Evolutionary conservation across 2,797 vertebrate species (phyloP), one percentile per base, ranked within the genome.

Genomic region (Schizopygopsis pylzovi): DNA sequence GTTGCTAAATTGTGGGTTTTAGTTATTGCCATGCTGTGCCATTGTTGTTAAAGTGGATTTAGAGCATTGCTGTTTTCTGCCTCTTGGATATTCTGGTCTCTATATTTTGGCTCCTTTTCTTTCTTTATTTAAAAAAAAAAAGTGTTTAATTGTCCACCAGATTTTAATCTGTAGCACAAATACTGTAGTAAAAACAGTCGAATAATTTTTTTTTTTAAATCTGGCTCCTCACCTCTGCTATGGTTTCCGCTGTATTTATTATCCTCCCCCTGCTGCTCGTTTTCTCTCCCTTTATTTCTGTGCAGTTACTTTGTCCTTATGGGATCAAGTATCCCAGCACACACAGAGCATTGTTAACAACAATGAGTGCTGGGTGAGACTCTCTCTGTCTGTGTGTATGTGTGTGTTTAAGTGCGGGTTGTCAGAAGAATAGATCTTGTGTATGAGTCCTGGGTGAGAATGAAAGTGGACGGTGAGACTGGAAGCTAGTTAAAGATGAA

Each of bases 321-420:
- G 59, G 54, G 67, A 81, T 86, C 85, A 67, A 54, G 59, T 86
- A 65, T 81, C 79, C 10, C 68, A 75, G 71, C 45, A 63, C 78
- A 85, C 70, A 81, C 70, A 73, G 72, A 49, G 71, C 59, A 76
- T 45, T 83, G 82, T 83, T 83, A 52, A 52, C 82, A 83, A 76
- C 82, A 76, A 1, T 28, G 28, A 83, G 56, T 28, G 28, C 59
- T 83, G 71, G 43, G 59, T 65, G 71, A 76, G 56, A 61, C 68
- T 28, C 28, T 28, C 28, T 47, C 11, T 41, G n/a, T 59, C 16
- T 11, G 25, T 61, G 49, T 47, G 79, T 71, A 52, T 59, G 28
- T 28, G 52, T 56, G n/a, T 25, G 65, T 68, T 71, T 71, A 71
- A 71, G 39, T 22, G 68, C 2, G 28, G 10, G 1, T 5, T 67